phyloP scores from a whole-genome alignment of 2,797 vertebrate genomes.

The Coracias cyanogaster region DNA sequence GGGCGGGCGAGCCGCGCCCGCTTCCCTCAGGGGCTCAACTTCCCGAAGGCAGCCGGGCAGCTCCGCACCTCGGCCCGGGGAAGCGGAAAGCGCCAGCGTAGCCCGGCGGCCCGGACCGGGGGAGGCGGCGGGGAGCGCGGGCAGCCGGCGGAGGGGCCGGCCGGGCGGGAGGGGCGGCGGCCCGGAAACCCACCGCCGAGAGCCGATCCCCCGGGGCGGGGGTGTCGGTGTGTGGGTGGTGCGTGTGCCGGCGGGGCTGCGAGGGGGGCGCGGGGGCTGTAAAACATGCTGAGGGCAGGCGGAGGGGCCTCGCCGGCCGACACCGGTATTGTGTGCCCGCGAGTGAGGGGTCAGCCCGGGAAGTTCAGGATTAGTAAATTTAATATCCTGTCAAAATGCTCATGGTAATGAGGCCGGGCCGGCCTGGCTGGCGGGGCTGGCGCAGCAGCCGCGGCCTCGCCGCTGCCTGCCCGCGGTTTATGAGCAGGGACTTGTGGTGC shows the following conservation, averaged over 20 bases:
- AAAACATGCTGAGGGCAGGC: not conserved
- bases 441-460: conserved; percentile 13
- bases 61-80: not conserved
- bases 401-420: conserved; percentile 73
- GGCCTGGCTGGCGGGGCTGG: conserved; percentile 35
- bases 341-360: conserved; percentile 69
- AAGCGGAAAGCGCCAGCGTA: accelerated
- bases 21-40: not conserved
- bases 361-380: conserved; percentile 82
- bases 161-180: not conserved
- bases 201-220: too few species aligned
- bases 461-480: not conserved
- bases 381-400: conserved; percentile 83
- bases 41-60: not conserved
- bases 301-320: not conserved
- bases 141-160: not conserved
- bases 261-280: not conserved
- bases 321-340: conserved; percentile 42
- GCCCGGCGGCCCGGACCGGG: not conserved
- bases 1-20: not conserved
- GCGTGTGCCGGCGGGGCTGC: not conserved
- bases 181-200: not conserved
- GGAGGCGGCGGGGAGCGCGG: not conserved
- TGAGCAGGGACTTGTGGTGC: conserved; percentile 21
- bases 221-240: not conserved